Evolutionary conservation across 2,113 vertebrate genomes (phyloP), one percentile per base, ranked within the genome.

Genomic region (Morone chrysops): DNA sequence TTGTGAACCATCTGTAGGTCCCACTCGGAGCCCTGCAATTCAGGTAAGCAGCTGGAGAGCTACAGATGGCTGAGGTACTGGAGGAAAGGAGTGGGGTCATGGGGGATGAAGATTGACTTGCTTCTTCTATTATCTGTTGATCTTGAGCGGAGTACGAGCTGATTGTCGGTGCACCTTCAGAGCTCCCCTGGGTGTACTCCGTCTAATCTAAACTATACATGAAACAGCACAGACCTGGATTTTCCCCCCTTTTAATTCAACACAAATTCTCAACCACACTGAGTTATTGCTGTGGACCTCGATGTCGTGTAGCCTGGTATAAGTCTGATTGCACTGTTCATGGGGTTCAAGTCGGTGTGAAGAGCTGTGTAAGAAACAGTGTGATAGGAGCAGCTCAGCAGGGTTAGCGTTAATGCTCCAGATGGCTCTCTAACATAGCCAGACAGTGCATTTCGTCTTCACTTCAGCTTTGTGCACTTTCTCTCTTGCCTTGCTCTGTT

Each of bases 31-130:
- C 73, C 71, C 74, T 86, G 86, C 93, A 80, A 94, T 94, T 94
- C 89, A 93, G 84, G 74, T 90, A 91, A 96, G 93, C 95, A 96
- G 92, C 94, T 96, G 93, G 87, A 94, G 92, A 88, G 78, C 87
- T 95, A 89, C 95, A 96, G 94, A 94, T 96, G 95, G 93, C 93
- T 65, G 86, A 86, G 82, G 71, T 56, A 41, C 16, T 61, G 69
- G 62, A 83, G 83, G 78, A 83, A 79, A 80, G 71, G 73, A 83
- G 79, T 16, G 77, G 78, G 80, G 85, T 92, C 67, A 38, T 10
- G 25, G 81, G 31, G 41, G 70, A 74, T 68, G 61, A 78, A 78
- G 74, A 83, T 56, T 57, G 60, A 75, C 71, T 62, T 74, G 45
- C 74, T 77, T 68, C 57, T 81, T 72, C 84, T 71, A 60, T 90